Evolutionary conservation across 2,797 vertebrate species (phyloP).

Genomic region (Cyclopterus lumpus): DNA sequence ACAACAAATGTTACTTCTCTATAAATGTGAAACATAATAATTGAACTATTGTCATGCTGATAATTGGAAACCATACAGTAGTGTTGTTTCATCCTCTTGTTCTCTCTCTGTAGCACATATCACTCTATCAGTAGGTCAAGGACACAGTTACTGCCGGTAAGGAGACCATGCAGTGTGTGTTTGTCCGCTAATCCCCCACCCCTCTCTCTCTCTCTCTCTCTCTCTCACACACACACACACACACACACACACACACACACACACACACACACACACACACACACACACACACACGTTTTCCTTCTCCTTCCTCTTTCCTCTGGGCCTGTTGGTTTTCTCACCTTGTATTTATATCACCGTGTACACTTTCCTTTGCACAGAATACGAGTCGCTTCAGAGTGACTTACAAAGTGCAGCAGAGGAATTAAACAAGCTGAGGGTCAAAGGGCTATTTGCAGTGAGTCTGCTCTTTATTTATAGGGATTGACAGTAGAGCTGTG

Average conservation of each 20-base stretch:
- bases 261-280: background rate
- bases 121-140: conserved; percentile 73
- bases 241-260: background rate
- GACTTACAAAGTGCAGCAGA: conserved; percentile 16
- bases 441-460: conserved; percentile 19
- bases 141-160: conserved; percentile 55
- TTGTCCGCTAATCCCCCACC: conserved; percentile 46
- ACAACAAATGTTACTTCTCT: background rate
- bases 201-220: background rate
- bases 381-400: background rate
- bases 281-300: background rate
- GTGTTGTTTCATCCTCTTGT: conserved; percentile 16
- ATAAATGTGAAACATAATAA: conserved; percentile 6
- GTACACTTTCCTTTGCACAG: background rate
- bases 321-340: conserved; percentile 10
- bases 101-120: conserved; percentile 42
- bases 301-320: background rate
- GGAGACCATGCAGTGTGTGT: conserved; percentile 60
- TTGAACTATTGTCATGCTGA: conserved; percentile 8
- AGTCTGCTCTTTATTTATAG: conserved; percentile 19
- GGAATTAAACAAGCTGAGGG: conserved; percentile 7
- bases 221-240: background rate
- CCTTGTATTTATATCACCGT: conserved; percentile 12
- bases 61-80: background rate
- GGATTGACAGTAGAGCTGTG: conserved; percentile 3